Base-by-base conservation (phyloP, 1,140 invertebrate species). In the Macrocentrus cingulum region DNA sequence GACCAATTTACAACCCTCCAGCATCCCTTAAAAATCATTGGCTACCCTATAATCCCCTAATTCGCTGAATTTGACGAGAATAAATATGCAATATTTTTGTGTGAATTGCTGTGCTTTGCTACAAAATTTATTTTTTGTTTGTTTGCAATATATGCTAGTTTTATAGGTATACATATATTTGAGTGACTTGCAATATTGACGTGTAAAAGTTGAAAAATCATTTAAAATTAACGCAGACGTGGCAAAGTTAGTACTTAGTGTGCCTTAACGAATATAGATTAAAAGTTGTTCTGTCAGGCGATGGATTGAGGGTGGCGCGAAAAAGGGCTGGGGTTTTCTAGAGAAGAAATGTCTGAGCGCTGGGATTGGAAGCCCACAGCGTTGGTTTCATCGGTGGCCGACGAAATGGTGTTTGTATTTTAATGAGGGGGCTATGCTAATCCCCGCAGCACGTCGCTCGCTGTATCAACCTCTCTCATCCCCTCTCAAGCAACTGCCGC, bases 261-360 rank as follows among this genome's bases (percentile, higher is more conserved):
- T 52, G 59, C 51, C 55, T 64, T 64, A 64, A 64, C 62, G 59
- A 64, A 64, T 59, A 64, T 61, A 64, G 58, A 64, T 64, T 64
- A 61, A 64, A 64, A 64, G 58, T 64, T 64, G 61, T 62, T 59
- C 36, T 29, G 61, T 52, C 37, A 37, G 37, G 37, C 41, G 18
- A 16, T 7, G 23, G 51, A 22, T 6, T 20, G 41, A 34, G 57
- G 15, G 25, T 39, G 41, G 32, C n/a, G 25, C 18, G 44, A 16
- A 29, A 18, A 29, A 16, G 25, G 25, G 29, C 8, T 11, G 34
- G 34, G 42, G 16, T 41, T 49, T 57, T 53, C 52, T 49, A 22
- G 16, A 45, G 39, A 22, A 20, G 36, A 39, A 39, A 46, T 45
- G 49, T 29, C 42, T 54, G 51, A 5, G 51, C 46, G 41, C 20